A percentile compares a stretch with the other conserved stretches of the same genome.
Evolutionary conservation across 2,797 vertebrate species (phyloP).

Genomic region (Oreochromis mossambicus): DNA sequence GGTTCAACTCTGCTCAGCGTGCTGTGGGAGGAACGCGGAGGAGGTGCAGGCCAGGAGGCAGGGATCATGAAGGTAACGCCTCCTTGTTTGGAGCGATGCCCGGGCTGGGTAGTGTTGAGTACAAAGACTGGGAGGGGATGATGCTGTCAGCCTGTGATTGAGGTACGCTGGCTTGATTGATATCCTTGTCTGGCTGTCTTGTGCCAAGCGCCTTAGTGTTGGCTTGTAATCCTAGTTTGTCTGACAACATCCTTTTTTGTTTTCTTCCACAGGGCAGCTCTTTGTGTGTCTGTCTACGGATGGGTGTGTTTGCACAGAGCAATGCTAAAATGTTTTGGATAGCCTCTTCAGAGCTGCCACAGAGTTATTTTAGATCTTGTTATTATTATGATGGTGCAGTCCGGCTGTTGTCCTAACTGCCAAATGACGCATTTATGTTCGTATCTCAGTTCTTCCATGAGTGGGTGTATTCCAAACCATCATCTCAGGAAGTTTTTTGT

Average conservation of each 20-base stretch:
- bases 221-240: constrained; percentile 73
- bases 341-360: constrained; percentile 63
- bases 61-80: constrained; percentile 70
- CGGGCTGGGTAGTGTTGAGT: constrained; percentile 50
- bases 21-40: constrained; percentile 58
- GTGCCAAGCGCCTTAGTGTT: constrained; percentile 70
- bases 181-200: constrained; percentile 73
- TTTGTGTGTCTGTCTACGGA: constrained; percentile 68
- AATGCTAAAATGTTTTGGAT: constrained; percentile 71
- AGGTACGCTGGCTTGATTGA: constrained; percentile 71
- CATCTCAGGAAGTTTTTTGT: constrained; percentile 54
- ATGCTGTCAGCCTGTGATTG: constrained; percentile 70
- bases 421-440: constrained; percentile 61
- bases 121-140: constrained; percentile 65
- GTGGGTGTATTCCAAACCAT: constrained; percentile 63
- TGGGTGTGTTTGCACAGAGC: constrained; percentile 66
- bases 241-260: constrained; percentile 72
- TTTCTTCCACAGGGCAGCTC: constrained; percentile 67
- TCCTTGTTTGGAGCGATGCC: constrained; percentile 67
- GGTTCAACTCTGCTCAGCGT: constrained; percentile 57
- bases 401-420: constrained; percentile 62
- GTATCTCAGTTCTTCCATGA: constrained; percentile 44
- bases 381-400: constrained; percentile 64
- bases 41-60: constrained; percentile 66
- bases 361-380: constrained; percentile 69